phyloP scores from a whole-genome alignment of 2,113 vertebrate species.

The Toxostoma redivivum region DNA sequence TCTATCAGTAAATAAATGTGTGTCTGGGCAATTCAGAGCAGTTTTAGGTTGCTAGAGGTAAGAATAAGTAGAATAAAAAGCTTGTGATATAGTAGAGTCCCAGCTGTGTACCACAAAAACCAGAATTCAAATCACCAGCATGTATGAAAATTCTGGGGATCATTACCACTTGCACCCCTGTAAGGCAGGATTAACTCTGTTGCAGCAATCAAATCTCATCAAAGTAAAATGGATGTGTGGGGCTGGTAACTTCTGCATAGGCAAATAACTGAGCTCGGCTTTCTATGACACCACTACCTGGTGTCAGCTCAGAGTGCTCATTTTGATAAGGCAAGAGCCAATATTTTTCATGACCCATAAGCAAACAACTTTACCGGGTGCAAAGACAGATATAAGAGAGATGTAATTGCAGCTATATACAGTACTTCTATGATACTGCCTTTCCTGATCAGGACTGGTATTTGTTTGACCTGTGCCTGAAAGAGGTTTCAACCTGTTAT shows the following conservation, averaged over 20 bases:
- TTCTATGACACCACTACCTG: background rate
- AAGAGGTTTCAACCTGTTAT: background rate
- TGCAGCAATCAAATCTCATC: background rate
- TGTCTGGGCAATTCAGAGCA: background rate
- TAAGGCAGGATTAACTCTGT: background rate
- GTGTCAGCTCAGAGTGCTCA: background rate
- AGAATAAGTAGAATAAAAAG: background rate
- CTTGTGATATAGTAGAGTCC: background rate
- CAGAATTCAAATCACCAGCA: background rate
- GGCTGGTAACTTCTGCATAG: background rate
- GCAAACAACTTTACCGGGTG: fast-evolving
- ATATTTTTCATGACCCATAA: background rate
- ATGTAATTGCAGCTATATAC: background rate
- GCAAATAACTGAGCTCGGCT: background rate
- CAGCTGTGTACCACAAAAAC: background rate
- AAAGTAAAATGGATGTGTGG: background rate
- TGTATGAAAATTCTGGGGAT: background rate
- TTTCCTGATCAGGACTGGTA: background rate
- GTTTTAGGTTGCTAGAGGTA: background rate
- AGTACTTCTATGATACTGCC: background rate
- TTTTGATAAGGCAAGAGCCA: background rate
- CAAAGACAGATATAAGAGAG: background rate
- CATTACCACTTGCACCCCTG: background rate
- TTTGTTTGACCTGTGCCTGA: background rate
- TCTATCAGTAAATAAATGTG: background rate